Conservation (phyloP, 2,797 vertebrate species). For the Tamandua tetradactyla region DNA sequence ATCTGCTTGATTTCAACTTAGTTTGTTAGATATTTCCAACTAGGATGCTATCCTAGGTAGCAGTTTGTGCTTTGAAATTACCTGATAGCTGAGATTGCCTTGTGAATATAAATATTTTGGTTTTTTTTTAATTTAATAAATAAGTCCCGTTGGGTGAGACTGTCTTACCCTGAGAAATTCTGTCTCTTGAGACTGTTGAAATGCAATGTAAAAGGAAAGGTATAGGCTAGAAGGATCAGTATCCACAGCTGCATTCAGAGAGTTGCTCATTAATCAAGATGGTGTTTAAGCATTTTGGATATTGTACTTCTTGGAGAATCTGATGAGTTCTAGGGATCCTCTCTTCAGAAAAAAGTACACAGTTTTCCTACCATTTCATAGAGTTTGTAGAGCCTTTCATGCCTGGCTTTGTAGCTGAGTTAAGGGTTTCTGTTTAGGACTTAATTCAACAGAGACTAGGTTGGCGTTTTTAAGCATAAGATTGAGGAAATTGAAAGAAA, state of each 20-base stretch:
- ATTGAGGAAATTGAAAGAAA: constrained; percentile 27
- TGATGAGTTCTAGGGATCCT: neutral
- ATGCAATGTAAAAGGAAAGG: neutral
- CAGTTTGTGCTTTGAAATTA: constrained; percentile 9
- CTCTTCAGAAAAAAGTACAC: neutral
- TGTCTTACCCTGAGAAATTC: neutral
- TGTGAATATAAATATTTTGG: neutral
- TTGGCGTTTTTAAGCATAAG: constrained; percentile 36
- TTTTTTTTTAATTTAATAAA: neutral
- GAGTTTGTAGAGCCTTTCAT: neutral
- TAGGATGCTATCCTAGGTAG: neutral
- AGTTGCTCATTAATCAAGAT: neutral
- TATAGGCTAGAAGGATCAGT: neutral
- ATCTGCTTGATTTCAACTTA: neutral
- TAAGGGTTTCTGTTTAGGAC: neutral
- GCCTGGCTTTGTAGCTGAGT: neutral
- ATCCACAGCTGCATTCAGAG: neutral
- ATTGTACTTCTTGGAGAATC: neutral
- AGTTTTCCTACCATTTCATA: neutral
- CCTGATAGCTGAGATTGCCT: neutral
- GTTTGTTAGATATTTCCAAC: constrained; percentile 24
- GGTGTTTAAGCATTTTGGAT: neutral
- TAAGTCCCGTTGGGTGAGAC: neutral
- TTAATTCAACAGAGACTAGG: neutral
- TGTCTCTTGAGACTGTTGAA: neutral